phyloP scores from a whole-genome alignment of 2,888 invertebrate genomes.

The Scaeva pyrastri region DNA sequence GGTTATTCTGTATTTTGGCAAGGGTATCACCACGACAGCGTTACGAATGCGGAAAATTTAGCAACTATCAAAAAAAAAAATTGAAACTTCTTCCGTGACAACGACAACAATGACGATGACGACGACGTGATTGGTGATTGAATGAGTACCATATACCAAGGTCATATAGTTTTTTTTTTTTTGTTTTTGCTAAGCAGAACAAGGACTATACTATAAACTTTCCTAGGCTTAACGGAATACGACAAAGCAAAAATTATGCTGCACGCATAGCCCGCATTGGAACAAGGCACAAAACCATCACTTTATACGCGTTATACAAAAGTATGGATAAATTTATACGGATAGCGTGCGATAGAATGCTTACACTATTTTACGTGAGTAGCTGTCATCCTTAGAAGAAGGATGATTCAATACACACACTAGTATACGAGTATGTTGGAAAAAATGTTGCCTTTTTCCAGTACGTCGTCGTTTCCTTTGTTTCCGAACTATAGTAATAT shows the following conservation, averaged over 20 bases:
- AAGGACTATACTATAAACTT: conserved; percentile 38
- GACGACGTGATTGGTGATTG: not conserved
- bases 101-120: conserved; percentile 7
- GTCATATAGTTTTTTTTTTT: not conserved
- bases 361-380: conserved; percentile 39
- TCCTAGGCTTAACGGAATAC: not conserved
- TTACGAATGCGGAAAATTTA: conserved; percentile 46
- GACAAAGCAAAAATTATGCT: conserved; percentile 1
- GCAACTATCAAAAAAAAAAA: conserved; percentile 28
- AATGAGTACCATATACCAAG: conserved; percentile 33
- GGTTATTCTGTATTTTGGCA: conserved; percentile 44
- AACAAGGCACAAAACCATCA: not conserved
- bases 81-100: conserved; percentile 66
- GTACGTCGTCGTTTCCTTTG: not conserved
- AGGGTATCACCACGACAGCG: conserved; percentile 25
- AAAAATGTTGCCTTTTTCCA: not conserved
- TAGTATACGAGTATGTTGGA: too few relatives aligned
- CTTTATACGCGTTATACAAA: not conserved
- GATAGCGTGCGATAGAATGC: conserved; percentile 47
- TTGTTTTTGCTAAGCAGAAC: conserved; percentile 28
- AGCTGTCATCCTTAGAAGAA: conserved; percentile 36
- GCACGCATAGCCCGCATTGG: conserved; percentile 45
- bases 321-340: not conserved
- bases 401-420: conserved; percentile 30
- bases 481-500: conserved; percentile 12